Conservation (phyloP, 2,113 vertebrate species). For the Sapayoa aenigma region DNA sequence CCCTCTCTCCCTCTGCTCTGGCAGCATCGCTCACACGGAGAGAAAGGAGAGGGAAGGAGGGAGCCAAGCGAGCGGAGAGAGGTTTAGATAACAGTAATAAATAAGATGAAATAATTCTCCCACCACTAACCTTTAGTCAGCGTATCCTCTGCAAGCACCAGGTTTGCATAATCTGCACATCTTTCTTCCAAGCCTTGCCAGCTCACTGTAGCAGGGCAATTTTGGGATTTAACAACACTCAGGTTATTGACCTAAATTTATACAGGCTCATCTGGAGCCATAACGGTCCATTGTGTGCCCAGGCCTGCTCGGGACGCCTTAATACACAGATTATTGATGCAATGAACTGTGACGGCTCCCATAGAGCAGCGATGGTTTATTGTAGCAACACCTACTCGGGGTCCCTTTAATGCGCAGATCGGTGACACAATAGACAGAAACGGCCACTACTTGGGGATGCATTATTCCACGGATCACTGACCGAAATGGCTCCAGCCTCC, state of each 20-base stretch:
- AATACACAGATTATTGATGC: conserved; percentile 64
- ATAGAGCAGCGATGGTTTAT: conserved; percentile 56
- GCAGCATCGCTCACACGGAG: rapidly evolving
- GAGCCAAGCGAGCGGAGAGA: background rate
- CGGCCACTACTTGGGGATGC: conserved; percentile 24
- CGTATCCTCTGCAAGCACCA: background rate
- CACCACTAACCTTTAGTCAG: background rate
- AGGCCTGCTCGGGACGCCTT: conserved; percentile 34
- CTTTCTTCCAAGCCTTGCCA: background rate
- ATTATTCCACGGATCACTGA: conserved; percentile 49
- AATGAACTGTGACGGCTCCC: conserved; percentile 65
- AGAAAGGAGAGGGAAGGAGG: background rate
- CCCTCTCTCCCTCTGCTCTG: background rate
- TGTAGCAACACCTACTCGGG: conserved; percentile 64
- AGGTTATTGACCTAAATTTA: conserved; percentile 70
- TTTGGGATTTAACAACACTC: conserved; percentile 36
- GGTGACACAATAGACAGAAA: conserved; percentile 59
- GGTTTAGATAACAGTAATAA: background rate
- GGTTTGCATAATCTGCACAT: background rate
- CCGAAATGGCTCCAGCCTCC: background rate
- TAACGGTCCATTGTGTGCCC: conserved; percentile 52
- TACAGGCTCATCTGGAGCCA: conserved; percentile 61
- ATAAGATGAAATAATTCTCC: background rate
- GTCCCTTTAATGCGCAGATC: conserved; percentile 41
- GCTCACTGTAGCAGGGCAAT: background rate